Base-by-base conservation (phyloP, 2,888 invertebrate genomes). In the Drosophila peninsularis region DNA sequence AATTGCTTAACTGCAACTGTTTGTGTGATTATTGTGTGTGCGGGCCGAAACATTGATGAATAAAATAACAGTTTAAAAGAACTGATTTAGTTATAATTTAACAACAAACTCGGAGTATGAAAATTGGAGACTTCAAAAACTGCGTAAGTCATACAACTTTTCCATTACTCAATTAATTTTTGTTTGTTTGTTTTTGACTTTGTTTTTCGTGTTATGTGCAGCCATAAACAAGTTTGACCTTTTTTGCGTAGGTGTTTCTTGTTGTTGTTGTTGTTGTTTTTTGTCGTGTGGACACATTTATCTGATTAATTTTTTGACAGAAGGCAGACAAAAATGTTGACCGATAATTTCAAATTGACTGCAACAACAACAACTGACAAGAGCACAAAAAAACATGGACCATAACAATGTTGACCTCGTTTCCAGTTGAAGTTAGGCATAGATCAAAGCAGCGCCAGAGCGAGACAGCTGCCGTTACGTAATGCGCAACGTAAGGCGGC, bases 321-420 rank as follows among this genome's bases (percentile, higher is more conserved):
- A 58, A 75, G 72, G 67, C 82, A 76, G 71, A 88, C 83, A 88
- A 88, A 78, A 88, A 84, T 47, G 89, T 82, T 88, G 88, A 82
- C 83, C 86, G 86, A 83, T 88, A 83, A 83, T 83, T 88, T 88
- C 60, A 70, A 88, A 80, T 82, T 82, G 80, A 88, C 87, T 75
- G 58, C 78, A 71, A 57, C 77, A 65, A 69, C 65, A 53, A 68
- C 58, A 53, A 10, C 60, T 45, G 55, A 68, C 72, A 62, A 63
- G 49, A 42, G 54, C 68, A 62, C 44, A 41, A 56, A 60, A 60
- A 76, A 76, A 73, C 71, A 76, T 63, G 87, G 84, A 76, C 76
- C 82, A 76, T 75, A 87, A 85, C 80, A 79, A 73, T 68, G 80
- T 72, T 84, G 89, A 84, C 83, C 83, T 74, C 88, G 67, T 78